phyloP scores from a whole-genome alignment of 2,888 invertebrate species.

The Ophioninae sp. region DNA sequence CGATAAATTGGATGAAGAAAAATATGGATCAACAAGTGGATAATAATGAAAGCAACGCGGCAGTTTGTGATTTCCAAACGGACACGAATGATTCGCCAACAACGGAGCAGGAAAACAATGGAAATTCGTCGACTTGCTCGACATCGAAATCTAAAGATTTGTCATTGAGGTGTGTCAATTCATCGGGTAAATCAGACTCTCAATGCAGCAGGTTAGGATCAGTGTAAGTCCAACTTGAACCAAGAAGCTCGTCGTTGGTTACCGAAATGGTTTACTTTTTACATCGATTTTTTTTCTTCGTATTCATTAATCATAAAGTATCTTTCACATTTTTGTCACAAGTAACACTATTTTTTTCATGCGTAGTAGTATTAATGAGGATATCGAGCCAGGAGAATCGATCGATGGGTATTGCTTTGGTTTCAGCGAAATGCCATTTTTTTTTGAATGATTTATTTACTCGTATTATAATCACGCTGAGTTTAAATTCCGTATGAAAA shows the following conservation, averaged over 20 bases:
- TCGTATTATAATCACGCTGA: not conserved
- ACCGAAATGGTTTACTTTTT: not conserved
- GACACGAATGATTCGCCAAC: not conserved
- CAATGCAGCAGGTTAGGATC: conserved; percentile 76
- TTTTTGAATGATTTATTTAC: conserved; percentile 6
- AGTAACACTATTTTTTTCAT: not conserved
- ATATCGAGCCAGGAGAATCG: conserved; percentile 23
- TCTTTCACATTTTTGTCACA: not conserved
- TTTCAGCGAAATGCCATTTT: conserved; percentile 54
- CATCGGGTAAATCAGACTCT: conserved; percentile 68
- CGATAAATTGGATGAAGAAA: conserved; percentile 53
- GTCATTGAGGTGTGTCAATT: conserved; percentile 76
- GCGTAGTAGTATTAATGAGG: not conserved
- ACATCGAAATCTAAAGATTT: conserved; percentile 67
- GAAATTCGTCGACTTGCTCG: conserved; percentile 57
- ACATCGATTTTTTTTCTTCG: not conserved
- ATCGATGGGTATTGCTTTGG: conserved; percentile 56
- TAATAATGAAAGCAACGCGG: conserved; percentile 15
- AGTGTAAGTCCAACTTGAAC: conserved; percentile 75
- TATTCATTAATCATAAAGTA: not conserved
- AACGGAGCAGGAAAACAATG: conserved; percentile 36
- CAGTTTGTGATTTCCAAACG: not conserved
- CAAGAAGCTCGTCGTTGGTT: conserved; percentile 52
- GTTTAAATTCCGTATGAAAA: conserved; percentile 32
- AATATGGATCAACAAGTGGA: conserved; percentile 28